These are phyloP conservation scores for Spea bombifrons DNA, from an alignment of 2,113 vertebrate genomes.

Conservation along the genomic window DNA sequence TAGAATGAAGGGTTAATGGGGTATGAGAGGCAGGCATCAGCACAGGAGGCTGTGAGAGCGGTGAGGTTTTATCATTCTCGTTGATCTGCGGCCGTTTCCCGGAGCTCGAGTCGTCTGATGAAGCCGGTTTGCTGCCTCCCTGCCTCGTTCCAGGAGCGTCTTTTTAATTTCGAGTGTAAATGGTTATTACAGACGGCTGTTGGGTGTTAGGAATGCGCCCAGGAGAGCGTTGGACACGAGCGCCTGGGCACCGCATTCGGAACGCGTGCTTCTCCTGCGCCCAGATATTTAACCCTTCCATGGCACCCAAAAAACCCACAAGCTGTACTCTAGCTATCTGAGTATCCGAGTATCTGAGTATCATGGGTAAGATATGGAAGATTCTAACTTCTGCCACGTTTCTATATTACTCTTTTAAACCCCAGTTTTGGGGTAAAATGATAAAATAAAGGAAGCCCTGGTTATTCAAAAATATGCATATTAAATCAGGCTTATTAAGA, in stretches of 20 bases:
- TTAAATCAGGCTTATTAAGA: too few species aligned
- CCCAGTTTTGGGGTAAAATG: too few species aligned
- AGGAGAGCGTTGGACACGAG: slow-evolving; percentile 17
- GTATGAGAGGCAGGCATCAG: too few species aligned
- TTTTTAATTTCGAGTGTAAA: slow-evolving; percentile 42
- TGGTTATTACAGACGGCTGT: slow-evolving; percentile 41
- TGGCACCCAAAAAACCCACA: background rate
- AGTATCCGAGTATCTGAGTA: too few species aligned
- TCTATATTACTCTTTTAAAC: too few species aligned
- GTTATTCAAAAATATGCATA: too few species aligned
- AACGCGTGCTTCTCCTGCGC: slow-evolving; percentile 15
- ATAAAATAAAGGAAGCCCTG: too few species aligned
- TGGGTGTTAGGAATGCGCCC: slow-evolving; percentile 42
- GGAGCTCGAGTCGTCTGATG: slow-evolving; percentile 38
- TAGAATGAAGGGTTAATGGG: too few species aligned
- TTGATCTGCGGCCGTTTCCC: slow-evolving; percentile 34
- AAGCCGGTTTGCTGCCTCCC: slow-evolving; percentile 21
- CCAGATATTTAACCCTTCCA: slow-evolving; percentile 7
- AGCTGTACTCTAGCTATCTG: too few species aligned
- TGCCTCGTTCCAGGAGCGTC: slow-evolving; percentile 21
- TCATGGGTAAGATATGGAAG: too few species aligned
- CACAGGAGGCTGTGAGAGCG: background rate
- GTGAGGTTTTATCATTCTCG: slow-evolving; percentile 26
- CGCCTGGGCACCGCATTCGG: slow-evolving; percentile 24
- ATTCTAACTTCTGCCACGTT: too few species aligned